Conservation (phyloP, 2,888 invertebrate species). For the Plagodis pulveraria region DNA sequence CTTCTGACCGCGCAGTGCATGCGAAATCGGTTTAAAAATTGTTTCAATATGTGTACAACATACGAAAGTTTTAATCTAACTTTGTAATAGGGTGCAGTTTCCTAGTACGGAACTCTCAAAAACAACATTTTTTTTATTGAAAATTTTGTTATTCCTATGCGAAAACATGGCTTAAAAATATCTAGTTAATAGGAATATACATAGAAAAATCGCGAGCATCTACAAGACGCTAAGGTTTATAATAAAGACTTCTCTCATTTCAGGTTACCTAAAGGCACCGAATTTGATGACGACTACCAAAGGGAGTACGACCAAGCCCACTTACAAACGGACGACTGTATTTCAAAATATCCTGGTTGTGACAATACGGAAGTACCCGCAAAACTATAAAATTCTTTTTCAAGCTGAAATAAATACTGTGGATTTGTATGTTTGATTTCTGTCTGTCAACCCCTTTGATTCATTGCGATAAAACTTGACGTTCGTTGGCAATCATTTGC, state of each 20-base stretch:
- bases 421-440: slow-evolving; percentile 18
- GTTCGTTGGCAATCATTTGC: slow-evolving; percentile 4
- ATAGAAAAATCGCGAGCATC: too few relatives aligned
- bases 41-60: too few relatives aligned
- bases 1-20: too few relatives aligned
- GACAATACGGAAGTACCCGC: slow-evolving; percentile 40
- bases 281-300: slow-evolving; percentile 65
- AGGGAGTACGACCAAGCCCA: slow-evolving; percentile 81
- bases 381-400: slow-evolving; percentile 17
- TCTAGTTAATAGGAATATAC: too few relatives aligned
- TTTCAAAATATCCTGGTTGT: slow-evolving; percentile 71
- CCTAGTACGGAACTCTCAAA: too few relatives aligned
- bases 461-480: slow-evolving; percentile 12
- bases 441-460: slow-evolving; percentile 17
- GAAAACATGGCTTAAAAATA: too few relatives aligned
- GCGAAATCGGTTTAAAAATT: too few relatives aligned
- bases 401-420: slow-evolving; percentile 22
- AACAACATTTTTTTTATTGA: too few relatives aligned
- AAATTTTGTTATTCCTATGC: too few relatives aligned
- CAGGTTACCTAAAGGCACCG: slow-evolving; percentile 77
- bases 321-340: slow-evolving; percentile 64
- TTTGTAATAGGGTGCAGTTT: too few relatives aligned
- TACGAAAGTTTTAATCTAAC: too few relatives aligned
- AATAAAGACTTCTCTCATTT: slow-evolving; percentile 35
- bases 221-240: too few relatives aligned